Conservation (phyloP, 2,888 invertebrate genomes). For the Phymatocera aterrima region DNA sequence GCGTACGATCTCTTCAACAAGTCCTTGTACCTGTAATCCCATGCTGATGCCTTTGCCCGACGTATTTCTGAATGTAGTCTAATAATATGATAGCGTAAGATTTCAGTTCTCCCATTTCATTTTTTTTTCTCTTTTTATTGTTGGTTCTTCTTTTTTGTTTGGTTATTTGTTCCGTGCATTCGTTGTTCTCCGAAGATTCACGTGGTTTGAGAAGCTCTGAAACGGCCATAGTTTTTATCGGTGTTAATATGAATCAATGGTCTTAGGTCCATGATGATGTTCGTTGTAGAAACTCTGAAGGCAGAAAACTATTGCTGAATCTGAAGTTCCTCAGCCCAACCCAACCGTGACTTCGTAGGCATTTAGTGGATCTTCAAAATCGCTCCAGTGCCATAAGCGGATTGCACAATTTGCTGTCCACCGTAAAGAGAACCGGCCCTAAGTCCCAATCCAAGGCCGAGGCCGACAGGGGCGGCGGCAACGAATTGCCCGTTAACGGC, state of each 20-base stretch:
- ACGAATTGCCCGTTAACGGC: conserved; percentile 49
- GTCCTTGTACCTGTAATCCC: background rate
- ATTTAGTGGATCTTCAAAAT: conserved; percentile 57
- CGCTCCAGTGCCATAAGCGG: conserved; percentile 55
- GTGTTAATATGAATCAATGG: background rate
- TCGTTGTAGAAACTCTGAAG: background rate
- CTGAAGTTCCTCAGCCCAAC: background rate
- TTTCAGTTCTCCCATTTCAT: background rate
- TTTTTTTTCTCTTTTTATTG: background rate
- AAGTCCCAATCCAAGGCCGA: conserved; percentile 57
- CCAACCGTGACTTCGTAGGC: background rate
- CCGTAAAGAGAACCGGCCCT: conserved; percentile 58
- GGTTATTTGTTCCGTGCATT: conserved; percentile 1
- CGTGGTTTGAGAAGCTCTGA: conserved; percentile 21
- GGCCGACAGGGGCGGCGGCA: conserved; percentile 52
- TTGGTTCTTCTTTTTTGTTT: background rate
- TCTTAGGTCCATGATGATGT: background rate
- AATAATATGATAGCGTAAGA: background rate
- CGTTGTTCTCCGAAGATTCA: conserved; percentile 32
- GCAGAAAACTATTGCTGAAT: conserved; percentile 33
- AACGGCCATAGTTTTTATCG: conserved; percentile 22
- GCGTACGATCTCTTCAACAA: background rate
- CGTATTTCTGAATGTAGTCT: conserved; percentile 3
- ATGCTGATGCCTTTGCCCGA: background rate
- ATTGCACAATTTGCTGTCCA: conserved; percentile 55